Conservation (phyloP, 2,113 vertebrate genomes). For the Mixornis gularis region DNA sequence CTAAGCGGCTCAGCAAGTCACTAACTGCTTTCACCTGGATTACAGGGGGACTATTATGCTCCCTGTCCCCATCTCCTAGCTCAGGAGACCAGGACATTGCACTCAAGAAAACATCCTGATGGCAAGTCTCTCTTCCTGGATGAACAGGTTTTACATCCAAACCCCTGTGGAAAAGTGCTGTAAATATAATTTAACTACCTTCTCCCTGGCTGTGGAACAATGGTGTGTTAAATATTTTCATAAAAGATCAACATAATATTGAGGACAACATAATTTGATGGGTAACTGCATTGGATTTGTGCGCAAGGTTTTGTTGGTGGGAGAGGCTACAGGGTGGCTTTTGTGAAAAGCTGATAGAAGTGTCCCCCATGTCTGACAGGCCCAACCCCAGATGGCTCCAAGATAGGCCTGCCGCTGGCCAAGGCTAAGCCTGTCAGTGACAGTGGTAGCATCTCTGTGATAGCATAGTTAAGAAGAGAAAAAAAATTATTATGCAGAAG, state of each 20-base stretch:
- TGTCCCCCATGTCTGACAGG: not conserved
- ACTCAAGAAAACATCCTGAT: not conserved
- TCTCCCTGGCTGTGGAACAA: not conserved
- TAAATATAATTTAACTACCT: not conserved
- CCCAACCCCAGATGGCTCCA: not conserved
- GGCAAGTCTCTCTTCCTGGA: not conserved
- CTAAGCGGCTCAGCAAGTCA: not conserved
- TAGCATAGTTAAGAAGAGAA: not conserved
- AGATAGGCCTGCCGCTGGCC: accelerated
- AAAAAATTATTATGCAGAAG: not conserved
- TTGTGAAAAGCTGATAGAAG: not conserved
- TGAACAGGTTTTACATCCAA: not conserved
- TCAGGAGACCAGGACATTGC: not conserved
- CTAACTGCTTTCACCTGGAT: not conserved
- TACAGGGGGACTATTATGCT: not conserved
- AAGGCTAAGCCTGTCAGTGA: not conserved
- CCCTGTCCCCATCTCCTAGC: not conserved
- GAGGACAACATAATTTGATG: not conserved
- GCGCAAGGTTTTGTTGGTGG: not conserved
- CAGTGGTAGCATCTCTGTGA: not conserved
- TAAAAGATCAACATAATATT: not conserved
- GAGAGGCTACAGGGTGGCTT: not conserved
- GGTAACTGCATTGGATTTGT: not conserved
- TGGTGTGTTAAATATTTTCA: not conserved
- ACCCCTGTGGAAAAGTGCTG: not conserved